Evolutionary conservation across 1,140 invertebrate species (phyloP).

Genomic region (Cyclina sinensis): DNA sequence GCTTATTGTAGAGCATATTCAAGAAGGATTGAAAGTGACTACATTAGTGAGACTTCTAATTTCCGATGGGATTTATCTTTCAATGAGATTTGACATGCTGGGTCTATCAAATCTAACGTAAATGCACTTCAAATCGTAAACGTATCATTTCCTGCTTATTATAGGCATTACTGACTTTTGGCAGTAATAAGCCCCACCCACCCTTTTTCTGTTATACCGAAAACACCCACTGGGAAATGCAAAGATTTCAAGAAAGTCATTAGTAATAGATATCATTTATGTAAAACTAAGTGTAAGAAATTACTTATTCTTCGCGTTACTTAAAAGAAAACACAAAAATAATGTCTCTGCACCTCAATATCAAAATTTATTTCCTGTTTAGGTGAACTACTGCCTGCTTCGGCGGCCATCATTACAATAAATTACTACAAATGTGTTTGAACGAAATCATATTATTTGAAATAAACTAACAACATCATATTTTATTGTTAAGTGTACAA

Average conservation of each 20-base stretch:
- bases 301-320: too few relatives aligned
- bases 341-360: slow-evolving; percentile 23
- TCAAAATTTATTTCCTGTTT: slow-evolving; percentile 62
- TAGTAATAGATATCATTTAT: neutral
- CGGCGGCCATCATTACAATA: slow-evolving; percentile 54
- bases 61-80: too few relatives aligned
- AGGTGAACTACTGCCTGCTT: neutral
- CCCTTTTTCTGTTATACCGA: neutral
- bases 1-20: too few relatives aligned
- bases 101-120: too few relatives aligned
- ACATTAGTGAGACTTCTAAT: too few relatives aligned
- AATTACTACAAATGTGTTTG: neutral
- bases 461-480: neutral
- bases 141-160: too few relatives aligned
- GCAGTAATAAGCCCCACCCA: slow-evolving; percentile 40
- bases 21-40: too few relatives aligned
- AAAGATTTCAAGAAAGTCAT: neutral
- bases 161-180: too few relatives aligned
- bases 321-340: neutral
- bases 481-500: neutral
- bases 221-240: slow-evolving; percentile 1
- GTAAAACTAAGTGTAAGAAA: neutral
- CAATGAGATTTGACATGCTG: too few relatives aligned
- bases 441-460: slow-evolving; percentile 40
- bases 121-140: too few relatives aligned